These are phyloP conservation scores for Microtus ochrogaster DNA, from an alignment of 2,113 vertebrate genomes.

Conservation along the genomic window DNA sequence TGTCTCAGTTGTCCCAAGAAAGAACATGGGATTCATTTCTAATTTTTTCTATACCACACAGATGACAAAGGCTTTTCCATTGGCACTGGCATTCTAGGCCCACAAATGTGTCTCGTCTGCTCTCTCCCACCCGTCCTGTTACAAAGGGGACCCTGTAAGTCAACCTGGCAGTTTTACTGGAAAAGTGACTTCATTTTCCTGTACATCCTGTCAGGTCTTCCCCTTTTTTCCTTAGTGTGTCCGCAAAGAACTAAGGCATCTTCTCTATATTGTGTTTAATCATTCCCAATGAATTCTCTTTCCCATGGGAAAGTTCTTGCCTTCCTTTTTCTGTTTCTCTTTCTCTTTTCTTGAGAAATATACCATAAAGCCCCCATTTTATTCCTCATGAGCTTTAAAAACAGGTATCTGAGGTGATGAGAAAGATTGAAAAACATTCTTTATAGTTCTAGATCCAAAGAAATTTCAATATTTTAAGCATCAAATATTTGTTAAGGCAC, in stretches of 20 bases:
- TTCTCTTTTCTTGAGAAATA: not conserved
- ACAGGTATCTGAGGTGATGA: not conserved
- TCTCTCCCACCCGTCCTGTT: not conserved
- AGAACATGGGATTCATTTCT: not conserved
- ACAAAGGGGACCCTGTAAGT: not conserved
- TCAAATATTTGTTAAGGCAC: constrained; percentile 22
- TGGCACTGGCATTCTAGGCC: not conserved
- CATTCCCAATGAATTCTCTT: not conserved
- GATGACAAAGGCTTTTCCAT: not conserved
- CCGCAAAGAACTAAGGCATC: not conserved
- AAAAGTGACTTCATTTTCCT: not conserved
- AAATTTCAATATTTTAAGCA: constrained; percentile 53
- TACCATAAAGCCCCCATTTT: not conserved
- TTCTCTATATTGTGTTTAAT: not conserved
- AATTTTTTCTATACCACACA: not conserved
- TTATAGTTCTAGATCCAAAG: not conserved
- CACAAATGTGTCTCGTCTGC: not conserved
- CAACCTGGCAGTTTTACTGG: not conserved
- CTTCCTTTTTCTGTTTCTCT: not conserved
- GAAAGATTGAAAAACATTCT: not conserved
- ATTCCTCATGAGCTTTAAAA: constrained; percentile 24
- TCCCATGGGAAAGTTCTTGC: not conserved
- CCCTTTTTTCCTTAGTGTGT: too few species aligned
- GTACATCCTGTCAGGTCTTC: not conserved
- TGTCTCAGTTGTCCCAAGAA: not conserved